Conservation (phyloP, 2,888 invertebrate genomes). For the Cantharis rustica region DNA sequence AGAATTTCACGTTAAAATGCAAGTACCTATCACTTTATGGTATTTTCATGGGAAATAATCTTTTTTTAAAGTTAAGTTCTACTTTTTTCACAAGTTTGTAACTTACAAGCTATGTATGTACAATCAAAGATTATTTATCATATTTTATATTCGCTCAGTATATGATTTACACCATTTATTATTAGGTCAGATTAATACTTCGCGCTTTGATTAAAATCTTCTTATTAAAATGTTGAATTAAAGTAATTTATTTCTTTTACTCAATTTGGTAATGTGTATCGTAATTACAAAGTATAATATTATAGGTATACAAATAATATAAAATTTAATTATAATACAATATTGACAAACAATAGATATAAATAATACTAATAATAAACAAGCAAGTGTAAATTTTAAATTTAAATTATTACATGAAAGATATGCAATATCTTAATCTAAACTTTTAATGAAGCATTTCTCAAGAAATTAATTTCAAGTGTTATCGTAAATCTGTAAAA, state of each 20-base stretch:
- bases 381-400: neutral
- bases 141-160: neutral
- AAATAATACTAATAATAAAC: neutral
- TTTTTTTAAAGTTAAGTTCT: neutral
- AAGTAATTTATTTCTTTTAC: slow-evolving; percentile 1
- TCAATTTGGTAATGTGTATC: neutral
- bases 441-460: slow-evolving; percentile 1
- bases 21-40: too few species aligned
- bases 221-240: slow-evolving; percentile 7
- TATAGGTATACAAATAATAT: neutral
- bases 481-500: slow-evolving; percentile 10
- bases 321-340: neutral
- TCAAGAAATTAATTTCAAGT: slow-evolving; percentile 6
- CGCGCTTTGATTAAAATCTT: slow-evolving; percentile 11
- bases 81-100: neutral
- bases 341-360: neutral
- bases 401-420: neutral
- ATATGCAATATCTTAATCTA: neutral
- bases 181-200: slow-evolving; percentile 13
- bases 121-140: neutral
- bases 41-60: too few species aligned
- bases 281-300: neutral
- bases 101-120: neutral
- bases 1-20: too few species aligned
- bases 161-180: neutral